Conservation (phyloP, 2,113 vertebrate genomes). For the Grammomys surdaster region DNA sequence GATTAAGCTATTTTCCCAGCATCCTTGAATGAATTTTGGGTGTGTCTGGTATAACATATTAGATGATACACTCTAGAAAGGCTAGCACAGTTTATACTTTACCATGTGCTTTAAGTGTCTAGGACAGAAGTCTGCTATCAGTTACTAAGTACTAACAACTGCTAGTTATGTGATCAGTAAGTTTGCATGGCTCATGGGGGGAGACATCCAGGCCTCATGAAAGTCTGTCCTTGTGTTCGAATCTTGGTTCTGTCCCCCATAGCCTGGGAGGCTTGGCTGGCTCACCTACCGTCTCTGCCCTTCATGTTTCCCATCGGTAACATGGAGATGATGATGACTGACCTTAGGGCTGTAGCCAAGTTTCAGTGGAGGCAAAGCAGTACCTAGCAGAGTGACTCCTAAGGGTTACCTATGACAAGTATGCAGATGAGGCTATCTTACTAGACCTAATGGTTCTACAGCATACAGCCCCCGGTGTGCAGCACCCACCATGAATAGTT, state of each 20-base stretch:
- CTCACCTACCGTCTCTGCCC: not conserved
- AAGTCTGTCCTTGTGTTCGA: not conserved
- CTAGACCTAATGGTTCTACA: rapidly evolving
- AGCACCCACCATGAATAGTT: not conserved
- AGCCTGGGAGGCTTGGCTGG: not conserved
- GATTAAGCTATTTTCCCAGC: not conserved
- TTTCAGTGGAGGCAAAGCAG: not conserved
- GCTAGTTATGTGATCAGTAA: not conserved
- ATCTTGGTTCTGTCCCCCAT: not conserved
- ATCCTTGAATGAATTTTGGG: not conserved
- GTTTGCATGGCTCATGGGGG: not conserved
- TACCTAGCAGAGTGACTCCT: not conserved
- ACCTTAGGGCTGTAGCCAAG: not conserved
- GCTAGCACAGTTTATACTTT: not conserved
- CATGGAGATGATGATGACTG: not conserved
- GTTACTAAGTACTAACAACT: not conserved
- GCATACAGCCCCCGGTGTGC: not conserved
- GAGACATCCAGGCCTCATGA: not conserved
- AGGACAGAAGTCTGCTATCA: not conserved
- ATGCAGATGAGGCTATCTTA: not conserved
- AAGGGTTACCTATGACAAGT: not conserved
- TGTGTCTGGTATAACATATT: not conserved
- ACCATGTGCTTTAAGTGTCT: not conserved
- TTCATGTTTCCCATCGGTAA: constrained; percentile 2
- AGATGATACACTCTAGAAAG: not conserved